These are phyloP conservation scores for Lethrus apterus DNA, from an alignment of 1,140 invertebrate genomes.

Conservation along the genomic window DNA sequence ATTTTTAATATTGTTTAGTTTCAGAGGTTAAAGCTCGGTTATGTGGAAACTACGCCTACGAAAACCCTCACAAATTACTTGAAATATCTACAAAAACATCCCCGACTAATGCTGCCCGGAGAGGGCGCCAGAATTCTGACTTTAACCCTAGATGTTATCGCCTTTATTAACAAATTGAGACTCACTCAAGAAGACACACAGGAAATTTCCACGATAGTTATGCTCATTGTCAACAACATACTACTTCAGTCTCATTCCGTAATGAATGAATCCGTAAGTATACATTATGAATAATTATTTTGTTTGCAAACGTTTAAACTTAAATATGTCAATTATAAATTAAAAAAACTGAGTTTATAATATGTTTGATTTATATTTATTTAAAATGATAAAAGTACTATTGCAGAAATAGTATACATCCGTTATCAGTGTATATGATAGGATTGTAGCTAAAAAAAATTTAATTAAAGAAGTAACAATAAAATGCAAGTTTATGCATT, in stretches of 20 bases:
- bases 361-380: background rate
- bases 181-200: slow-evolving; percentile 41
- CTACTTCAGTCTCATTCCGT: slow-evolving; percentile 44
- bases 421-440: background rate
- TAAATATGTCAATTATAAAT: slow-evolving; percentile 9
- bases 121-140: slow-evolving; percentile 49
- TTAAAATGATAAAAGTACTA: background rate
- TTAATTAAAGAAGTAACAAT: no score
- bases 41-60: slow-evolving; percentile 42
- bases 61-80: slow-evolving; percentile 41
- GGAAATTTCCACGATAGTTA: slow-evolving; percentile 30
- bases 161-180: slow-evolving; percentile 39
- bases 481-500: no score
- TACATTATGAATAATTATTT: no score
- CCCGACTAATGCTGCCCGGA: slow-evolving; percentile 50
- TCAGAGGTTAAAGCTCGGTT: slow-evolving; percentile 48
- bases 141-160: slow-evolving; percentile 44
- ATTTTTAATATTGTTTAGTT: slow-evolving; percentile 49
- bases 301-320: no score
- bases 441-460: no score
- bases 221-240: slow-evolving; percentile 46
- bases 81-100: slow-evolving; percentile 36
- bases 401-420: background rate
- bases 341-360: background rate
- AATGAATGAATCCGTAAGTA: slow-evolving; percentile 45